Evolutionary conservation across 2,797 vertebrate species (phyloP), one percentile per base, ranked within the genome.

Genomic region (Botia kubotai): DNA sequence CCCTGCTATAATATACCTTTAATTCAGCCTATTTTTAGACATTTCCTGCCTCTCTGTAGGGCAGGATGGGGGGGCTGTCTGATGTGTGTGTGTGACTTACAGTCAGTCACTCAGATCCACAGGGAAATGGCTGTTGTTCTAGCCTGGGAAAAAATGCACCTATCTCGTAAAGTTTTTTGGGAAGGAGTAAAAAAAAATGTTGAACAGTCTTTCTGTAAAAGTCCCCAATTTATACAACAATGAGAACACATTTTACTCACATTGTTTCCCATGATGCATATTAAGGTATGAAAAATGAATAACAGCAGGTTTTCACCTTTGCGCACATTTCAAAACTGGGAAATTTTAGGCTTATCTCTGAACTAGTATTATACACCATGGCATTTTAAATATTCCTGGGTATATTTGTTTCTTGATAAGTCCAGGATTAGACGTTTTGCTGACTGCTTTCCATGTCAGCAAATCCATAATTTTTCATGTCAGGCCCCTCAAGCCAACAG

Each of bases 1-100:
- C 94, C 92, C 94, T 93, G 94, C 94, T 93, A 96, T 95, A 95
- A 95, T 95, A 95, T 95, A 96, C 95, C 95, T 95, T 96, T 96
- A 95, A 96, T 96, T 93, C 52, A 92, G 93, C 23, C 94, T 96
- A 96, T 96, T 96, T 94, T 95, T 96, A 96, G 94, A 92, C 93
- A 94, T 94, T 88, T 89, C 85, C 87, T 88, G 83, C 82, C 78
- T 77, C 80, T 81, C 74, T 14, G 23, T 57, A 13, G 60, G 52
- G 63, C 17, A 57, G 12, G 68, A 77, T 4, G 17, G 33, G 53
- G 53, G 65, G 33, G 74, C 12, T 6, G 53, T 74, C 62, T 85
- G 66, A 46, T 66, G 70, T 72, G 77, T 79, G 77, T 66, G 73
- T 58, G 66, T 48, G 66, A 29, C 48, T 70, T 79, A 57, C 68